Conservation (phyloP, 2,113 vertebrate genomes). For the Sorex araneus region DNA sequence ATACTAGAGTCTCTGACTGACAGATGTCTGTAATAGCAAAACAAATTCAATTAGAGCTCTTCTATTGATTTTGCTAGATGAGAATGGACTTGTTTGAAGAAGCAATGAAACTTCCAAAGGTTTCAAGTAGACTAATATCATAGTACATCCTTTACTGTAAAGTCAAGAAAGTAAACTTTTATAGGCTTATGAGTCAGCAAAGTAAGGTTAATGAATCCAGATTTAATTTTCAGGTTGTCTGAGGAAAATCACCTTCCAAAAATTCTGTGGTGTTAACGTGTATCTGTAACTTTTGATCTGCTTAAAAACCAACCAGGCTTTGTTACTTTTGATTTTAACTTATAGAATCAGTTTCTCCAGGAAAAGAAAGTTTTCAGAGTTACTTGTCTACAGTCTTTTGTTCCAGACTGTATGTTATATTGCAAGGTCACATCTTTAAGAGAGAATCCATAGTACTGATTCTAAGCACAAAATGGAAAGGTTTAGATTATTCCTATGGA, state of each 20-base stretch:
- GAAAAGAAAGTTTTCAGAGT: constrained; percentile 3
- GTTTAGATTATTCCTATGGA: background rate
- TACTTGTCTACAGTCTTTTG: constrained; percentile 12
- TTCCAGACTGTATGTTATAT: background rate
- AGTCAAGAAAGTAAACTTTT: background rate
- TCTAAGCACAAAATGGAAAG: background rate
- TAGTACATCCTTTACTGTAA: background rate
- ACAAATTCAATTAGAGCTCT: background rate
- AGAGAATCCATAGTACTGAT: background rate
- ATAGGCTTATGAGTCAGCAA: background rate
- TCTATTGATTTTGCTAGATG: background rate
- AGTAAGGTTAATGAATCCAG: constrained; percentile 1
- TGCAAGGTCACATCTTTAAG: background rate
- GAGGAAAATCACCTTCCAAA: constrained; percentile 18
- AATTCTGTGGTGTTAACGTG: background rate
- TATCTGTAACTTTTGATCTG: constrained; percentile 28
- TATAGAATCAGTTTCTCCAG: constrained; percentile 21
- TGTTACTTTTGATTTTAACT: constrained; percentile 55
- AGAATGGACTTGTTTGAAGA: background rate
- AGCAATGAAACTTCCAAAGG: background rate
- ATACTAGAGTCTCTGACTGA: background rate
- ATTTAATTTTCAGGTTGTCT: constrained; percentile 48
- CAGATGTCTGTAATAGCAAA: background rate
- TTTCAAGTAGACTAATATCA: background rate
- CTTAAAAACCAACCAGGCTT: constrained; percentile 16